These are phyloP conservation scores for Saturnia pavonia DNA, from an alignment of 2,888 invertebrate genomes.

Conservation along the genomic window DNA sequence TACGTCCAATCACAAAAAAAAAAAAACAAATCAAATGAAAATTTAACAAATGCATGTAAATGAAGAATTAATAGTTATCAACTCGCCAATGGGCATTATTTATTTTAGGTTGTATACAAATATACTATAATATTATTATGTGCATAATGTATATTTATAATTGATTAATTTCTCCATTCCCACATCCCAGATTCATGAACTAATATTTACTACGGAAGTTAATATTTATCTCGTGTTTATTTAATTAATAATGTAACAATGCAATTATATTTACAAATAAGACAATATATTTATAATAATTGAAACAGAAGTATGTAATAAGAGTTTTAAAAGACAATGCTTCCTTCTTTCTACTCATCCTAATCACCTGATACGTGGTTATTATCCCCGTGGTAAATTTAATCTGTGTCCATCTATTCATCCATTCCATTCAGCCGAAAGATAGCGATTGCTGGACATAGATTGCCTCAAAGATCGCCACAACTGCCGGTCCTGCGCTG, in stretches of 20 bases:
- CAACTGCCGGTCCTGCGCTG: no score
- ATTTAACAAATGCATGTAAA: background rate
- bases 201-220: slow-evolving; percentile 61
- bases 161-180: slow-evolving; percentile 40
- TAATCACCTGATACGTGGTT: no score
- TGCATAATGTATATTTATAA: background rate
- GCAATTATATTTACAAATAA: slow-evolving; percentile 4
- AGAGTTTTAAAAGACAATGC: no score
- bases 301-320: background rate
- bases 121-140: background rate
- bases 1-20: no score
- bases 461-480: no score
- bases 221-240: slow-evolving; percentile 24
- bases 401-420: no score
- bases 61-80: background rate
- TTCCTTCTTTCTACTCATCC: no score
- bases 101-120: background rate
- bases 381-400: no score
- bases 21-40: no score
- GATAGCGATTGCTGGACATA: no score
- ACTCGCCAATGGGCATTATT: background rate
- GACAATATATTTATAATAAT: background rate
- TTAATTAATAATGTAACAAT: slow-evolving; percentile 10
- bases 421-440: no score
- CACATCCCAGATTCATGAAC: slow-evolving; percentile 53